Base-by-base conservation (phyloP, 2,888 invertebrate genomes). In the Phragmatobia fuliginosa region DNA sequence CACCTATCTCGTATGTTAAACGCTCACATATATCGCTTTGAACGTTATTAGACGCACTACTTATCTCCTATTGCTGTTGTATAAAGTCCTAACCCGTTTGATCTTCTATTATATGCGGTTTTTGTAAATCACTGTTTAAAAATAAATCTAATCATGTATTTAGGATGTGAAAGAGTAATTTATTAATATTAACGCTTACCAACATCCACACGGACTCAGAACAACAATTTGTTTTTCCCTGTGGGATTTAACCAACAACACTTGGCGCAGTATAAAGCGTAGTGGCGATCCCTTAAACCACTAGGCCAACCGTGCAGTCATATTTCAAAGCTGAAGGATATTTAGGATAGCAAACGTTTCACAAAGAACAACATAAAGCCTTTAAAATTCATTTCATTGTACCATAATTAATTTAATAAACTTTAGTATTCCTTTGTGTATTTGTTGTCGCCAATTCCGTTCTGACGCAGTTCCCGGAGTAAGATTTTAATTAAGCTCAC, bases 401-500 rank as follows among this genome's bases (percentile, higher is more conserved):
- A 52, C 25, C 28, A 16, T 28, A 56, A 56, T 16, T 28, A 28
- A 16, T 56, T 56, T 56, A 16, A 56, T 56, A 56, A 56, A 56
- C 52, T 62, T 36, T 62, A 25, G 33, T 28, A 45, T 59, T 49
- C 58, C 33, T 28, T 59, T 59, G 58, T 68, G 52, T 62, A 25
- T 49, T 62, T 32, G 31, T 7, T 59, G 59, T 61, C 49, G 32
- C 49, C 60, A n/a, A 38, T 62, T 62, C 25, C 32, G n/a, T 64
- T 73, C 59, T 75, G 32, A 62, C 58, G 70, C 70, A 66, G 60
- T 73, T 67, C 52, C 58, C 67, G 32, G 31, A 45, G 67, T 36
- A 4, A 38, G 66, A 62, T 67, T 78, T 73, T 76, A 73, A 78
- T 78, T 71, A 62, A 64, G 32, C 66, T 41, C 71, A 52, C 38